Conservation (phyloP, 53 echinoderm and acorn worm genomes). For the Paelopatides confundens region DNA sequence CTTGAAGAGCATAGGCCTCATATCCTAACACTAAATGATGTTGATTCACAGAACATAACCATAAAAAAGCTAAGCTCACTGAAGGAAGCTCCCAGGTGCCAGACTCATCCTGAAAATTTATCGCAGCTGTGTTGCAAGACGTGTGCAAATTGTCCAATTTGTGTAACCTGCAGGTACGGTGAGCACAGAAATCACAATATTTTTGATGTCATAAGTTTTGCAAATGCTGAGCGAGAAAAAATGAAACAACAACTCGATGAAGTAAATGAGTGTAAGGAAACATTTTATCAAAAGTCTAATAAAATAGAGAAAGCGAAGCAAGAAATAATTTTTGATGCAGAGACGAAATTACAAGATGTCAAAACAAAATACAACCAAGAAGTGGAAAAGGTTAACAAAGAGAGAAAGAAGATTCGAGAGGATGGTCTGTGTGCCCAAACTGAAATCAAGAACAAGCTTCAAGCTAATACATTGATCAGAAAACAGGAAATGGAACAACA, state of each 20-base stretch:
- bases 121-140: constrained; percentile 25
- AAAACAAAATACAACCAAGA: neutral
- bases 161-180: constrained; percentile 15
- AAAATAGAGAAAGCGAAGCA: neutral
- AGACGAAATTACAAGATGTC: neutral
- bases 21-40: neutral
- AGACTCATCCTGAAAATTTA: neutral
- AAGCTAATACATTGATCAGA: neutral
- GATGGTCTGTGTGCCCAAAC: neutral
- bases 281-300: neutral
- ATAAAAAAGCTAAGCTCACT: neutral
- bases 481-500: neutral
- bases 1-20: neutral
- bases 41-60: neutral
- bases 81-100: neutral
- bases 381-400: neutral
- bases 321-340: neutral
- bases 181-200: constrained; percentile 30
- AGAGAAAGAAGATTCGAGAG: neutral
- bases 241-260: neutral
- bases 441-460: neutral
- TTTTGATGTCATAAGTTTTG: constrained; percentile 8
- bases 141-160: neutral
- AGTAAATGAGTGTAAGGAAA: neutral
- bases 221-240: neutral